Base-by-base conservation (phyloP, 2,888 invertebrate species). In the Cheilosia grossa region DNA sequence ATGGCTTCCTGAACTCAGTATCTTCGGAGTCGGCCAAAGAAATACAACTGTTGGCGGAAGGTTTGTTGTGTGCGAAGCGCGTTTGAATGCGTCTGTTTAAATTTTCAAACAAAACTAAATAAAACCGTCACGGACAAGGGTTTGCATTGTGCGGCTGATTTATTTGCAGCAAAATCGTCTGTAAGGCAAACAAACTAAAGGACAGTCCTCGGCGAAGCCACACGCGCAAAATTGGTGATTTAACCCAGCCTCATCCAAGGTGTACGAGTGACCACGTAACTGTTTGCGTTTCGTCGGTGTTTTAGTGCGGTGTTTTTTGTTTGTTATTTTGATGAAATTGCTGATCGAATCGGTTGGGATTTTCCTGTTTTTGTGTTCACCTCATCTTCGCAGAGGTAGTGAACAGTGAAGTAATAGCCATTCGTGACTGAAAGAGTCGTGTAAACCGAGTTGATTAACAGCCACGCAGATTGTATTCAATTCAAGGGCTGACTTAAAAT, bases 1-100 rank as follows among this genome's bases (percentile, higher is more conserved):
- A 63, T 63, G 67, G 40, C 44, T 78, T 78, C 67, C 19, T 49
- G 30, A 66, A 66, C 61, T 82, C 27, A 82, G 82, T 82, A 73
- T 63, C 30, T 69, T 82, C 72, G 51, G 19, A 69, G 73, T 67
- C 78, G 67, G 67, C 51, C 51, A 78, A 42, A 51, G 61, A 61
- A 54, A 67, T 24, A 37, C 40, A 24, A 15, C 33, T 54, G 42
- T 67, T 42, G 40, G 33, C 47, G 61, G 47, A 5, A 47, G n/a
- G 13, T 27, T 61, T 1, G 2, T 0, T 13, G 19, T 13, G 13
- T 33, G 47, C 30, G 21, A 13, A 51, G 19, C 47, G 19, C 19
- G 17, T 19, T 9, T 47, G 9, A 3, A 9, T 19, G 9, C n/a
- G 19, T 15, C n/a, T 15, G 4, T 59, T 42, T 44, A 15, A 24